Percentiles rank a stretch among this genome's conserved stretches.
Evolutionary conservation across 1,140 invertebrate genomes (phyloP).

Genomic region (Pseudomyrmex flavicornis): DNA sequence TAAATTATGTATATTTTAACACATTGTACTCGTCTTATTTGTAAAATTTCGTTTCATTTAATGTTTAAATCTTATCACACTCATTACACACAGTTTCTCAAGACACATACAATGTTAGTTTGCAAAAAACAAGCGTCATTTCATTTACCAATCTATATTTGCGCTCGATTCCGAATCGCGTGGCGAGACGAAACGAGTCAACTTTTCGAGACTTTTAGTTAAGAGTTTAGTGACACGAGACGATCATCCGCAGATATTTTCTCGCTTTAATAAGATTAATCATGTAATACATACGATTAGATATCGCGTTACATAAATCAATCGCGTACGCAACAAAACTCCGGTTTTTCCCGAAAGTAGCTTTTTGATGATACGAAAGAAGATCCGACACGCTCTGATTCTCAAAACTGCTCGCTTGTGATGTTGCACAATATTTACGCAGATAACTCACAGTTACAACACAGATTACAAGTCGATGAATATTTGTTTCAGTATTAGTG

Average conservation of each 20-base stretch:
- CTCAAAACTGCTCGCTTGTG: no score
- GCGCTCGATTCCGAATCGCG: background rate
- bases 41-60: background rate
- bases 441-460: no score
- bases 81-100: background rate
- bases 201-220: constrained; percentile 56
- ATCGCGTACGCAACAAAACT: background rate
- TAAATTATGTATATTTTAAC: no score
- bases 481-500: no score
- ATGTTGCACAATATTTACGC: no score
- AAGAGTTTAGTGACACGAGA: constrained; percentile 59
- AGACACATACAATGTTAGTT: background rate
- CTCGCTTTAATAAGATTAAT: constrained; percentile 38
- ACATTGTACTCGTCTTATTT: no score
- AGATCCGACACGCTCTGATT: no score
- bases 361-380: background rate
- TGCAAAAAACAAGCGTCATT: background rate
- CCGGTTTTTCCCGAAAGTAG: background rate
- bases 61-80: background rate
- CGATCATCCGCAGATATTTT: constrained; percentile 34
- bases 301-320: background rate
- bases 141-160: background rate
- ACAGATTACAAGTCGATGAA: no score
- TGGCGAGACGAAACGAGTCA: background rate
- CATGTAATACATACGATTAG: background rate